Evolutionary conservation across 1,140 invertebrate genomes (phyloP).

Genomic region (Steinernema khuongi): DNA sequence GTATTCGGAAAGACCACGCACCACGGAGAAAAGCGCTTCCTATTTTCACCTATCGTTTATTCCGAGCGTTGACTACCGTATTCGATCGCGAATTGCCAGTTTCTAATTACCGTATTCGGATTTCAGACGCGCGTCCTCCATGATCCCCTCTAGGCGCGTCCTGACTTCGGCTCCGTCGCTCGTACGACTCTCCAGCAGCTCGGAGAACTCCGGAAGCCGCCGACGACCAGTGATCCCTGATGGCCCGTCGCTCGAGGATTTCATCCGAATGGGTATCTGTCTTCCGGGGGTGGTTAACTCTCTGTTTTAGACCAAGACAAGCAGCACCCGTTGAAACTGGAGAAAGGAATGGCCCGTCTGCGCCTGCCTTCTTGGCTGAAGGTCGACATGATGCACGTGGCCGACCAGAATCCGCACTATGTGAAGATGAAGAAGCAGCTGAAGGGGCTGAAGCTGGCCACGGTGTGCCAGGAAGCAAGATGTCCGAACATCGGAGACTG

Average conservation of each 20-base stretch:
- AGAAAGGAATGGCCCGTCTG: constrained; percentile 39
- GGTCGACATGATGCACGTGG: constrained; percentile 81
- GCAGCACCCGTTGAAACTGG: constrained; percentile 27
- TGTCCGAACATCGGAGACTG: constrained; percentile 99
- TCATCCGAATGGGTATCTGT: constrained; percentile 21
- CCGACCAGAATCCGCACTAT: constrained; percentile 71
- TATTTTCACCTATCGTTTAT: no score
- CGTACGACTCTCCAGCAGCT: no score
- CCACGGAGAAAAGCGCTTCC: no score
- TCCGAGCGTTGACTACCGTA: no score
- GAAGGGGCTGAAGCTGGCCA: constrained; percentile 80
- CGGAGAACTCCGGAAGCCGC: no score
- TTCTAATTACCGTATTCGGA: no score
- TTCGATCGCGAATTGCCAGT: no score
- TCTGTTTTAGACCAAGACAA: constrained; percentile 6
- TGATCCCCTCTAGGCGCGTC: no score
- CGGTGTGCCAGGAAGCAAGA: constrained; percentile 95
- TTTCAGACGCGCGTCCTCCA: no score
- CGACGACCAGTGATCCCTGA: constrained; percentile 21
- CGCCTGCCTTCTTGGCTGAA: constrained; percentile 93
- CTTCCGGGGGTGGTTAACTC: constrained; percentile 14
- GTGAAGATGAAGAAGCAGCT: constrained; percentile 78
- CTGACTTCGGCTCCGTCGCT: no score
- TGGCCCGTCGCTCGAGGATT: constrained; percentile 25
- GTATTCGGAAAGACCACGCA: no score